phyloP scores from a whole-genome alignment of 2,888 invertebrate genomes.

The Mythimna albipuncta region DNA sequence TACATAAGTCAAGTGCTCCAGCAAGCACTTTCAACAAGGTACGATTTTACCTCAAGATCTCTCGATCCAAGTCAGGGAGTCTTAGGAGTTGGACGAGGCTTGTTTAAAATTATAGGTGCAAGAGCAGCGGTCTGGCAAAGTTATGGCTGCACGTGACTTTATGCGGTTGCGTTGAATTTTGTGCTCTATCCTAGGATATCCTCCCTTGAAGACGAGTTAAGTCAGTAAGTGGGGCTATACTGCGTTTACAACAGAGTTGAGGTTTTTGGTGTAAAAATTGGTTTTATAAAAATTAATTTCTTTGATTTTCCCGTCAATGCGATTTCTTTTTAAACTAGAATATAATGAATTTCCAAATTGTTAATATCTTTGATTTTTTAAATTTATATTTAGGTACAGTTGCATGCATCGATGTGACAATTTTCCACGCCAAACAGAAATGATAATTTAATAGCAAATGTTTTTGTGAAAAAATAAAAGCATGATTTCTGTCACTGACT shows the following conservation, averaged over 20 bases:
- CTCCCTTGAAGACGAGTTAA: conserved; percentile 17
- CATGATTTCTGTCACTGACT: too few species aligned
- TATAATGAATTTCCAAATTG: background rate
- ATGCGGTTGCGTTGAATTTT: conserved; percentile 39
- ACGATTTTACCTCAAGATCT: conserved; percentile 18
- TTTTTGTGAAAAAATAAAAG: background rate
- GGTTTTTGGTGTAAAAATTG: background rate
- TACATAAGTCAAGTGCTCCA: conserved; percentile 15
- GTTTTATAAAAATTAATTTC: background rate
- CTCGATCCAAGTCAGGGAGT: conserved; percentile 20
- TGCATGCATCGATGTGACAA: background rate
- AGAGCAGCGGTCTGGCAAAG: conserved; percentile 39
- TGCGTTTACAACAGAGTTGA: background rate
- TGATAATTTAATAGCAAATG: background rate
- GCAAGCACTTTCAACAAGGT: conserved; percentile 22
- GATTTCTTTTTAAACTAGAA: background rate
- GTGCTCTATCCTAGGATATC: conserved; percentile 27
- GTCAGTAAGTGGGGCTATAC: background rate
- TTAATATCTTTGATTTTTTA: too few species aligned
- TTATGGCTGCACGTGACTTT: conserved; percentile 50
- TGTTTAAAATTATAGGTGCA: conserved; percentile 50
- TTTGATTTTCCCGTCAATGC: background rate
- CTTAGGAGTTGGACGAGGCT: conserved; percentile 33
- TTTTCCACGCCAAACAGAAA: background rate
- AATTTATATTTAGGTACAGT: too few species aligned